Evolutionary conservation across 2,888 invertebrate species (phyloP), one percentile per base, ranked within the genome.

Genomic region (Campoplex capitator): DNA sequence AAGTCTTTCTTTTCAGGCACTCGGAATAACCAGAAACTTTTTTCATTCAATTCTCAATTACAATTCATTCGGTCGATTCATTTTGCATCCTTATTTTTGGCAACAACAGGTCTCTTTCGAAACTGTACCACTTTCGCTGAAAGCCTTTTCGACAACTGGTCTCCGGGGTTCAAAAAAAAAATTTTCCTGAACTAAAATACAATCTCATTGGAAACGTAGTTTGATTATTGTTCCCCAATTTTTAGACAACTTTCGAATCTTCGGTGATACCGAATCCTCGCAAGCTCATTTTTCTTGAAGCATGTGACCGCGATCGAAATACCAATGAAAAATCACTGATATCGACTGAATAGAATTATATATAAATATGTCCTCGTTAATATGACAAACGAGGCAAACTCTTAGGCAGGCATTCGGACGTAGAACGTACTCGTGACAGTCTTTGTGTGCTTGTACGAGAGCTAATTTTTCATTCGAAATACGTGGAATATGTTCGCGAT

Each of bases 401-500:
- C 13, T 56, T 58, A 28, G 23, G 23, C 28, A 23, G 9, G 13
- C 7, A 32, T 82, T 84, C 73, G 58, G n/a, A 42, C 32, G 56
- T 9, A 38, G 16, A 23, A 48, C 18, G 45, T 32, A 58, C 28
- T 58, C 58, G 28, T 58, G 58, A 58, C 58, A 28, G 32, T 62
- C 32, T 62, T 62, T 62, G 32, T 58, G 28, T 32, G 32, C 32
- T 32, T 62, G 13, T 16, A 62, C 16, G 13, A 62, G 62, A 13
- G 62, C 32, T 16, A 32, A 62, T 62, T 62, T 62, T 32, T 62
- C 62, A 62, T 32, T 62, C 7, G 7, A 32, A 32, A 13, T 62
- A 62, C 62, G 32, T 62, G 62, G 32, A 62, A 32, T 48, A 71
- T 51, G 48, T 23, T 32, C 48, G 45, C 48, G 45, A 73, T 76